Base-by-base conservation (phyloP, 2,797 vertebrate genomes). In the Diplodus sargus region DNA sequence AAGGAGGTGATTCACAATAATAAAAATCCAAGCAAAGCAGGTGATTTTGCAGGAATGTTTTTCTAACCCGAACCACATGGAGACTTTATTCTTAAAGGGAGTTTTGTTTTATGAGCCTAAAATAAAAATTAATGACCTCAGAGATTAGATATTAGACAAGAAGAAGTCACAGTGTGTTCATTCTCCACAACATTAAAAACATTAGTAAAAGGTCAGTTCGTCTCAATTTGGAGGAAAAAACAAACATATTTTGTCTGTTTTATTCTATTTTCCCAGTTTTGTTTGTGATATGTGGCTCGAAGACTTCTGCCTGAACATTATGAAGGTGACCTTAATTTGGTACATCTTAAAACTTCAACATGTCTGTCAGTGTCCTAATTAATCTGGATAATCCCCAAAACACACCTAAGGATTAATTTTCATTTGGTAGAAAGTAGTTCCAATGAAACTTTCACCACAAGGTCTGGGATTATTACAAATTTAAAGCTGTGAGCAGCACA, bases 1-100 rank as follows among this genome's bases (percentile, higher is more conserved):
- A 74, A 72, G 76, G 81, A 84, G 66, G 60, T 86, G 82, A 85
- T 82, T 89, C 79, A 85, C 64, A 80, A 66, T 75, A 64, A 82
- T 85, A 79, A 81, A 71, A 86, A 61, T 74, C 63, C 58, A 69
- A 72, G 34, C 30, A 69, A 59, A 78, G 28, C 71, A 60, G 81
- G 79, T 71, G 63, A 74, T 78, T 79, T 52, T 42, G 61, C 69
- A 59, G 65, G 63, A 74, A 81, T 81, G 74, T 52, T 82, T 75
- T 69, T 65, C 73, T 85, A 86, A 81, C 25, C 67, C 22, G 65
- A 81, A 77, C 64, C 82, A 91, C 39, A 85, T 87, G 85, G 65
- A 20, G 70, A 74, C 25, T 79, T 84, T 64, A 14, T 68, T 64
- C 25, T 58, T n/a, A 22, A 34, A 57, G 57, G 56, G 51, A 48